Base-by-base conservation (phyloP, 2,888 invertebrate genomes). In the Linnaemya vulpina region DNA sequence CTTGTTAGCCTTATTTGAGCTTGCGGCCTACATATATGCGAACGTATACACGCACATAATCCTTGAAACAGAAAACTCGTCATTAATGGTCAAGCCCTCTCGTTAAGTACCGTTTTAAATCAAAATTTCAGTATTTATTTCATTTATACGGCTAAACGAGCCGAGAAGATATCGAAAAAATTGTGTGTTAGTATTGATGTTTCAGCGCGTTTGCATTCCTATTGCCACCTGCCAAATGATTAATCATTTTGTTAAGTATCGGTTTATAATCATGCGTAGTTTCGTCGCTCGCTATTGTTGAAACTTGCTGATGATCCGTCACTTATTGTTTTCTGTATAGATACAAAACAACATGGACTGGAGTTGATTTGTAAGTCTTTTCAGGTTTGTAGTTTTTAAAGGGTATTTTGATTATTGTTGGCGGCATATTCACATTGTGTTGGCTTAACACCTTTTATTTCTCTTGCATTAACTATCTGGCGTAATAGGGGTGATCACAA, bases 151-250 rank as follows among this genome's bases (percentile, higher is more conserved):
- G 38, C 40, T 58, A 49, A 76, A 22, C 25, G 49, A 35, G 9
- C 15, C 25, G 49, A 35, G 9, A 7, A 51, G 9, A 67, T 51
- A 20, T 58, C 0, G 40, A 63, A 11, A 62, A 49, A 35, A 65
- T 35, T 79, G 30, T 80, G 63, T 49, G 62, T 13, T 62, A 46
- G 55, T 25, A 49, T 73, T n/a, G 55, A 35, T 46, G 62, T 67
- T 77, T n/a, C n/a, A n/a, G n/a, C n/a, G n/a, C n/a, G 20, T 60
- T 30, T 71, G 81, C 78, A 58, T 81, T 85, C 60, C 77, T 86
- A 86, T 82, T 87, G 87, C 87, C 90, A 90, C 90, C 90, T 90
- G 90, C 90, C 90, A 90, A 90, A 90, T 91, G 90, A 90, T 90
- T 90, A 90, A 91, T 90, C 90, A 90, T 90, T 89, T 89, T 88